A percentile compares a stretch with the other conserved stretches of the same genome.
Evolutionary conservation across 2,797 vertebrate genomes (phyloP).

Genomic region (Sparidentex hasta): DNA sequence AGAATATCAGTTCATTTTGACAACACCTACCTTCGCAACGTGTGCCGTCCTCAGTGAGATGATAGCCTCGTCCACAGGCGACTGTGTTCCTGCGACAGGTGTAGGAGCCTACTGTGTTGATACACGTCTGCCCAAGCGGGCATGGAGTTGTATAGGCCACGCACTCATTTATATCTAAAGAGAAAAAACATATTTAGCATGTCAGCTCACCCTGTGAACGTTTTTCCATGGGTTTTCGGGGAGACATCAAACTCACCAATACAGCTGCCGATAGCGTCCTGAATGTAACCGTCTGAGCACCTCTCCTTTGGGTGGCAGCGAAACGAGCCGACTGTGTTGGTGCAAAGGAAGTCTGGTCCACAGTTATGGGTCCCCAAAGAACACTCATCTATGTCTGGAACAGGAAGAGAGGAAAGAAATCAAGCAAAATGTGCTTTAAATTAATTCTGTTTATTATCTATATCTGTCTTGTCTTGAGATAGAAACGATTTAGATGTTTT

Average conservation of each 20-base stretch:
- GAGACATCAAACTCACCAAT: constrained; percentile 86
- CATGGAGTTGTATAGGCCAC: constrained; percentile 83
- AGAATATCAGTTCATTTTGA: fast-evolving
- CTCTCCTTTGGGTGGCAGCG: constrained; percentile 88
- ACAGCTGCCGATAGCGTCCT: constrained; percentile 91
- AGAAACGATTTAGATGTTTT: background rate
- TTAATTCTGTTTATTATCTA: background rate
- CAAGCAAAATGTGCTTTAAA: background rate
- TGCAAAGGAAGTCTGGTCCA: constrained; percentile 88
- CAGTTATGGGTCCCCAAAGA: constrained; percentile 91
- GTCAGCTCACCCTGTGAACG: background rate
- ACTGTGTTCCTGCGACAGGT: constrained; percentile 87
- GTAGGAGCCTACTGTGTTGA: constrained; percentile 92
- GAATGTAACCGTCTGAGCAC: constrained; percentile 89
- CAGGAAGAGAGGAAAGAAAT: constrained; percentile 39
- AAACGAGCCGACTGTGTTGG: constrained; percentile 94
- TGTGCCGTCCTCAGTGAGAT: constrained; percentile 88
- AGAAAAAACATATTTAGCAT: background rate
- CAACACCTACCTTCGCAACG: constrained; percentile 87
- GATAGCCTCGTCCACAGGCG: constrained; percentile 92
- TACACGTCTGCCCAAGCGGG: constrained; percentile 86
- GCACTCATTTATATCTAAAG: constrained; percentile 93
- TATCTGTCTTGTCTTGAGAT: no score
- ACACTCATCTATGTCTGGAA: constrained; percentile 94
- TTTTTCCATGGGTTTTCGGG: background rate